A percentile compares a stretch with the other conserved stretches of the same genome.
Evolutionary conservation across 1,140 invertebrate genomes (phyloP).

Genomic region (Drosophila baimaii): DNA sequence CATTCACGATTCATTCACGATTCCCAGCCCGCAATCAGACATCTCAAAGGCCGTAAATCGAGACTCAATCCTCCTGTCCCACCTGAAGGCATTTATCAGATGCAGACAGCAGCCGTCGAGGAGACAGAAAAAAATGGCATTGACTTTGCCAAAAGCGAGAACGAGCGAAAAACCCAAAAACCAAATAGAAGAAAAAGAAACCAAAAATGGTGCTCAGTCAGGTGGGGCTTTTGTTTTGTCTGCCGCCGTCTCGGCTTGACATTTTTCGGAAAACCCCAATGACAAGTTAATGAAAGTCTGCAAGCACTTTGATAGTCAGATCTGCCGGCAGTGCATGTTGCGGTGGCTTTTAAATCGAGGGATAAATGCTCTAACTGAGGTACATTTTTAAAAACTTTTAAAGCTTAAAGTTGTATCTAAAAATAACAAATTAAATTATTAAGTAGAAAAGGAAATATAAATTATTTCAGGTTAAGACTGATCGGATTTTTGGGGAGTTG

Average conservation of each 20-base stretch:
- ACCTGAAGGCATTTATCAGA: slow-evolving; percentile 75
- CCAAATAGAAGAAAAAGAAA: not conserved
- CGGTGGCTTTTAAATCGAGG: not conserved
- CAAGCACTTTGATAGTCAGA: slow-evolving; percentile 38
- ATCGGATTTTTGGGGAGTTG: not conserved
- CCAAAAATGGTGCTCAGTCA: slow-evolving; percentile 43
- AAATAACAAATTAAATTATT: not conserved
- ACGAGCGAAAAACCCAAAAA: slow-evolving; percentile 9
- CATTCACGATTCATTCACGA: slow-evolving; percentile 13
- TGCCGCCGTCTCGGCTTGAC: slow-evolving; percentile 58
- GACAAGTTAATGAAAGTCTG: slow-evolving; percentile 80
- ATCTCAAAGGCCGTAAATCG: slow-evolving; percentile 74
- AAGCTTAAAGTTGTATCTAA: not conserved
- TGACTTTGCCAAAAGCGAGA: slow-evolving; percentile 43
- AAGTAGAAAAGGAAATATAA: not conserved
- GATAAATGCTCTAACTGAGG: slow-evolving; percentile 8
- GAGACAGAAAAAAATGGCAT: slow-evolving; percentile 33
- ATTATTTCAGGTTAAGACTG: not conserved
- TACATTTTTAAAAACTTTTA: not conserved
- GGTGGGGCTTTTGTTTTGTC: slow-evolving; percentile 61
- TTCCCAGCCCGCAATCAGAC: slow-evolving; percentile 26
- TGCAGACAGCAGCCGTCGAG: slow-evolving; percentile 56
- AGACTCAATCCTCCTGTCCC: slow-evolving; percentile 40
- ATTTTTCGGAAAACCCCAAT: slow-evolving; percentile 58
- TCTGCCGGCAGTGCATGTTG: slow-evolving; percentile 8